Conservation (phyloP, 2,888 invertebrate species). For the Petrolisthes cinctipes region DNA sequence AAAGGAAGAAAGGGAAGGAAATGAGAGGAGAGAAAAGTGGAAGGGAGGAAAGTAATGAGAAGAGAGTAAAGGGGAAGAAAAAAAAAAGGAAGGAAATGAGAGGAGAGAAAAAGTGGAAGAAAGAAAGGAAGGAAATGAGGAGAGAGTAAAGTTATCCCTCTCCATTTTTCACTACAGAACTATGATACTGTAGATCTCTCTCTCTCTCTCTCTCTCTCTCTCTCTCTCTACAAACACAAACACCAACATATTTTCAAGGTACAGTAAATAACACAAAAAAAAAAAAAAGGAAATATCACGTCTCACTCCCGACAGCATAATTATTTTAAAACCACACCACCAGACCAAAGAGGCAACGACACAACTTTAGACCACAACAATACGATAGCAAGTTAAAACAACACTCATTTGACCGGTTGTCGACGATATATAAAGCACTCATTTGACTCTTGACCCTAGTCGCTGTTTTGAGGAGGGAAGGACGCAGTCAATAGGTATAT, state of each 20-base stretch:
- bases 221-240: conserved; percentile 19
- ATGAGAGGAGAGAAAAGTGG: background rate
- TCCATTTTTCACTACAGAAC: background rate
- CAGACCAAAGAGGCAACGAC: no score
- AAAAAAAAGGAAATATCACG: no score
- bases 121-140: background rate
- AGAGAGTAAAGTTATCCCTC: background rate
- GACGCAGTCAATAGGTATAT: no score
- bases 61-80: background rate
- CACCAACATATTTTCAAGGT: background rate
- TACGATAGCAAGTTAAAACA: no score
- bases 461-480: no score
- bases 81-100: background rate
- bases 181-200: conserved; percentile 20
- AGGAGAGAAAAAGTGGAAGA: background rate
- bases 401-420: no score
- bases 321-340: no score
- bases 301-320: no score
- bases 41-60: background rate
- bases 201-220: conserved; percentile 39
- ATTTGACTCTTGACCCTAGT: no score
- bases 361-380: no score
- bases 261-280: no score
- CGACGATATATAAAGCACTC: no score
- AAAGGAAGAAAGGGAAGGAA: background rate